A percentile compares a stretch with the other conserved stretches of the same genome.
phyloP scores from a whole-genome alignment of 2,888 invertebrate genomes.

The Epirrhoe tristata region DNA sequence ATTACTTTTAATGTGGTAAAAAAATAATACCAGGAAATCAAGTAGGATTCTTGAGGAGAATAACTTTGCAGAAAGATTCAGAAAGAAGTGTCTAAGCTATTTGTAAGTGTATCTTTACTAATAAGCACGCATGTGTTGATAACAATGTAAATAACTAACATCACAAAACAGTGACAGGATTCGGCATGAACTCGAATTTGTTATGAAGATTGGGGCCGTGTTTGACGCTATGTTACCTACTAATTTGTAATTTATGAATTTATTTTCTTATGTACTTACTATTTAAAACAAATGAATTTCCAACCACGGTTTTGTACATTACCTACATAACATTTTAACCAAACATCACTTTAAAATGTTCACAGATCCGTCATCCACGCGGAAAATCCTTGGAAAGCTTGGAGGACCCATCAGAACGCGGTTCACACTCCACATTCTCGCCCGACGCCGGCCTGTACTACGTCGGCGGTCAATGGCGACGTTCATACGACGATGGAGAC shows the following conservation, averaged over 20 bases:
- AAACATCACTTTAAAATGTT: slow-evolving; percentile 45
- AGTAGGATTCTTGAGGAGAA: neutral
- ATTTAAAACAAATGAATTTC: slow-evolving; percentile 19
- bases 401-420: slow-evolving; percentile 90
- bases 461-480: slow-evolving; percentile 88
- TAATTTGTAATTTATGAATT: slow-evolving; percentile 26
- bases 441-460: slow-evolving; percentile 86
- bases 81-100: slow-evolving; percentile 18
- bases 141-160: slow-evolving; percentile 40
- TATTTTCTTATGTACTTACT: slow-evolving; percentile 24
- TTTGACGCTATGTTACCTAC: slow-evolving; percentile 32
- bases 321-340: neutral
- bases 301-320: neutral
- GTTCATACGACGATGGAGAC: slow-evolving; percentile 95
- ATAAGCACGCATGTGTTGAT: slow-evolving; percentile 44
- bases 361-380: slow-evolving; percentile 91
- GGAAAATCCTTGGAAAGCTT: slow-evolving; percentile 94
- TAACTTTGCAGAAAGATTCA: slow-evolving; percentile 15
- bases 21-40: too few species aligned
- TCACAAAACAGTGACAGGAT: slow-evolving; percentile 33
- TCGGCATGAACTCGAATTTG: slow-evolving; percentile 40
- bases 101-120: slow-evolving; percentile 35
- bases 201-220: slow-evolving; percentile 26
- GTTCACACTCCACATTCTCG: slow-evolving; percentile 86
- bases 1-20: neutral